Conservation (phyloP, 2,113 vertebrate species). For the Etheostoma spectabile region DNA sequence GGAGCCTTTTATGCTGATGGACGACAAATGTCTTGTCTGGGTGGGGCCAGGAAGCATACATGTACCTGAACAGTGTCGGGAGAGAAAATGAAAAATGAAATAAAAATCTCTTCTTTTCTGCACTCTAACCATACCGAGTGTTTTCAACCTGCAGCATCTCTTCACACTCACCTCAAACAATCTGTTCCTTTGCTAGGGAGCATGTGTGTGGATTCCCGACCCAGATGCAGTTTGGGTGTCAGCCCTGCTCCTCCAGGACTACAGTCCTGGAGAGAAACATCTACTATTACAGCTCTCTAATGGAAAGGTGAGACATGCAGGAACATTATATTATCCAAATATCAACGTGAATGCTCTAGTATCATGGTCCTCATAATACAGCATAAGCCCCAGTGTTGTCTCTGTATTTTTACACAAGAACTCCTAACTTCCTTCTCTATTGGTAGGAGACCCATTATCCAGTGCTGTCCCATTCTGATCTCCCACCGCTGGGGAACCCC, state of each 20-base stretch:
- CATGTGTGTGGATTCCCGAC: conserved; percentile 86
- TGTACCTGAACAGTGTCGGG: neutral
- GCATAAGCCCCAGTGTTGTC: neutral
- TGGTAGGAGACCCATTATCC: conserved; percentile 75
- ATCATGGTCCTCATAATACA: neutral
- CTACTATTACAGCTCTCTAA: conserved; percentile 79
- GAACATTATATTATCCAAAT: neutral
- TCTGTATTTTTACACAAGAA: neutral
- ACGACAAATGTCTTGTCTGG: conserved; percentile 61
- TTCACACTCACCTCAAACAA: neutral
- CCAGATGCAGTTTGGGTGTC: conserved; percentile 81
- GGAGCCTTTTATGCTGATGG: conserved; percentile 83
- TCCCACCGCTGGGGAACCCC: conserved; percentile 85
- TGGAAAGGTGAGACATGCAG: conserved; percentile 76
- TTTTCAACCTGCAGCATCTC: neutral
- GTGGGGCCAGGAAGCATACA: conserved; percentile 41
- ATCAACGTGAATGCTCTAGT: neutral
- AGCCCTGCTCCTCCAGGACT: conserved; percentile 80
- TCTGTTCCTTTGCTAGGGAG: conserved; percentile 75
- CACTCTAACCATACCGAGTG: neutral
- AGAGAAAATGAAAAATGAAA: conserved; percentile 21
- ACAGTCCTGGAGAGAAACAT: conserved; percentile 69
- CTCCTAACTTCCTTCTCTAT: neutral
- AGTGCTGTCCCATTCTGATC: conserved; percentile 54
- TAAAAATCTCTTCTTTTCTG: neutral